Conservation (phyloP, 2,888 invertebrate species). For the Sinohyriopsis cumingii region DNA sequence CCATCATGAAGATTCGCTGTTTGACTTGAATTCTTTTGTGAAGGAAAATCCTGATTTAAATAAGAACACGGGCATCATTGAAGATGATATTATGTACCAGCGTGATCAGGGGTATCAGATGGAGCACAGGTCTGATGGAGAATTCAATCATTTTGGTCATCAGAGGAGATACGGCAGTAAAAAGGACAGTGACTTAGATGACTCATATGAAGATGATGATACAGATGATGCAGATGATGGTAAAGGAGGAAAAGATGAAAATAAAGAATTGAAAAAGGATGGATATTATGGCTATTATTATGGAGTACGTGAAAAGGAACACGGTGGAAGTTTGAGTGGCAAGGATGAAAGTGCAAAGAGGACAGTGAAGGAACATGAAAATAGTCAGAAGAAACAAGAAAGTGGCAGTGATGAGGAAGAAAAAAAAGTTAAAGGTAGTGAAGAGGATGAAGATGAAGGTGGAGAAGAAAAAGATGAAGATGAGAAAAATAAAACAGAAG, state of each 20-base stretch:
- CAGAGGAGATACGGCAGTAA: too few species aligned
- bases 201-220: background rate
- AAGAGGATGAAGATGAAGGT: conserved; percentile 1
- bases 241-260: conserved; percentile 9
- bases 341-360: conserved; percentile 10
- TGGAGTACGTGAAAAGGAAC: conserved; percentile 8
- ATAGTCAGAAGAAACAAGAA: conserved; percentile 10
- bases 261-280: conserved; percentile 1
- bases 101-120: too few species aligned
- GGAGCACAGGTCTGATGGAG: too few species aligned
- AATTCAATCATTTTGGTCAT: too few species aligned
- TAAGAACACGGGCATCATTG: conserved; percentile 31
- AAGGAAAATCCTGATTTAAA: conserved; percentile 34
- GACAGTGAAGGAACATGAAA: conserved; percentile 10
- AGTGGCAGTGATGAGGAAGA: conserved; percentile 12
- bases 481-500: background rate
- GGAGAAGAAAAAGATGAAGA: conserved; percentile 9
- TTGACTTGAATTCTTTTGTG: conserved; percentile 24
- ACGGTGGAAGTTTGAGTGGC: conserved; percentile 4
- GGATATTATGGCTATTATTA: conserved; percentile 10
- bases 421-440: conserved; percentile 6
- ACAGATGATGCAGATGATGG: conserved; percentile 7
- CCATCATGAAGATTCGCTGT: background rate
- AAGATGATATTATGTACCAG: too few species aligned
- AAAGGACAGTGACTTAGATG: background rate